A percentile compares a stretch with the other conserved stretches of the same genome.
These are phyloP conservation scores for Spea hammondii DNA, from an alignment of 2,797 vertebrate genomes.

Conservation along the genomic window DNA sequence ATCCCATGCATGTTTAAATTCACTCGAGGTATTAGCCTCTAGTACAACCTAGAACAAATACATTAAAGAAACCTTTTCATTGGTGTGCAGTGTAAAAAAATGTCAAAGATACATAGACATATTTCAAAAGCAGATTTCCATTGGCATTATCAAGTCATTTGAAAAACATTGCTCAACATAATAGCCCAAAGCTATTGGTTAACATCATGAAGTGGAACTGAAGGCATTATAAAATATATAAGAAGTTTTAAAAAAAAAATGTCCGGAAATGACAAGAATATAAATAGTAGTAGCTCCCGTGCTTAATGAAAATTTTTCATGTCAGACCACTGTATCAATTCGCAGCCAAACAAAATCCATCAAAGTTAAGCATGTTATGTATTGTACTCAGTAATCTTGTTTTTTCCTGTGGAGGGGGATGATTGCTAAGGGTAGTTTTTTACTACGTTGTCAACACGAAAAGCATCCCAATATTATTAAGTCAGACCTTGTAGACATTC, in stretches of 20 bases:
- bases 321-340: not conserved
- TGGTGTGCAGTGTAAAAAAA: no score
- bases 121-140: not conserved
- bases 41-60: no score
- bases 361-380: not conserved
- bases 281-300: not conserved
- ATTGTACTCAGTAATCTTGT: not conserved
- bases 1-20: no score
- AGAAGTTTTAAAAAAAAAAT: not conserved
- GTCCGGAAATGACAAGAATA: not conserved
- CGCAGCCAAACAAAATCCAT: conserved; percentile 1
- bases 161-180: not conserved
- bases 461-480: not conserved
- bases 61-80: no score
- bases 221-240: not conserved
- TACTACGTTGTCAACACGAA: not conserved
- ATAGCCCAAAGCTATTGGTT: not conserved
- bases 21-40: no score
- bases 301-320: not conserved
- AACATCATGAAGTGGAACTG: not conserved
- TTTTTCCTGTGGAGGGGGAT: no score
- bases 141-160: not conserved
- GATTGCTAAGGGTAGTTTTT: not conserved
- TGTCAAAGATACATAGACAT: not conserved
- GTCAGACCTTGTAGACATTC: no score